phyloP scores from a whole-genome alignment of 2,113 vertebrate genomes.

The Oenanthe melanoleuca region DNA sequence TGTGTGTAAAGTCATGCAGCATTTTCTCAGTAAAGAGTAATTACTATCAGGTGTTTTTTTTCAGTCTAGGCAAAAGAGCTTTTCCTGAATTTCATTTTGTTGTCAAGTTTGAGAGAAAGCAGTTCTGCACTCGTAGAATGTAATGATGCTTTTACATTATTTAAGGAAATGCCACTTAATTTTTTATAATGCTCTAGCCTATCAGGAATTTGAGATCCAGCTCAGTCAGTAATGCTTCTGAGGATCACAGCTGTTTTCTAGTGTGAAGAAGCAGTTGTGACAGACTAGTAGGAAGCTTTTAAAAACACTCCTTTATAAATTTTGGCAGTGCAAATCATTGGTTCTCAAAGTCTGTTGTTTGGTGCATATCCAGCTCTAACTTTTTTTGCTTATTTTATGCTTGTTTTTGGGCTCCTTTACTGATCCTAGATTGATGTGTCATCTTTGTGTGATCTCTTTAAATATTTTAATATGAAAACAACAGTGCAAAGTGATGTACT shows the following conservation, averaged over 20 bases:
- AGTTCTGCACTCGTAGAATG: background rate
- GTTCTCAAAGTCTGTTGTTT: background rate
- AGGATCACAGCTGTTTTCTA: background rate
- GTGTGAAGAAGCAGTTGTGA: background rate
- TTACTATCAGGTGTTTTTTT: background rate
- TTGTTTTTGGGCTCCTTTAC: background rate
- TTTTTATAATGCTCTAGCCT: conserved; percentile 50
- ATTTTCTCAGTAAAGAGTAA: background rate
- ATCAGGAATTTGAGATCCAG: conserved; percentile 37
- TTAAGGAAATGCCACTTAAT: conserved; percentile 54
- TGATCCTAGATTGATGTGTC: background rate
- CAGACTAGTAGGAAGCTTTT: background rate
- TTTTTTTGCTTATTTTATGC: background rate
- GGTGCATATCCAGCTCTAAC: background rate
- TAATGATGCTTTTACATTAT: conserved; percentile 35
- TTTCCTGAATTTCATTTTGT: background rate
- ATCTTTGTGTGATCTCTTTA: background rate
- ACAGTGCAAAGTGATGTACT: background rate
- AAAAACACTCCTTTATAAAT: background rate
- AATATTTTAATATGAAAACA: background rate
- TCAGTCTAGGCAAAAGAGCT: background rate
- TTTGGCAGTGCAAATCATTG: background rate
- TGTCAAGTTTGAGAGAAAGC: background rate
- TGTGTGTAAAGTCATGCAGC: background rate
- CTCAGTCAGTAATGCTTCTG: background rate